Conservation (phyloP, 2,113 vertebrate genomes). For the Periophthalmodon schlosseri region DNA sequence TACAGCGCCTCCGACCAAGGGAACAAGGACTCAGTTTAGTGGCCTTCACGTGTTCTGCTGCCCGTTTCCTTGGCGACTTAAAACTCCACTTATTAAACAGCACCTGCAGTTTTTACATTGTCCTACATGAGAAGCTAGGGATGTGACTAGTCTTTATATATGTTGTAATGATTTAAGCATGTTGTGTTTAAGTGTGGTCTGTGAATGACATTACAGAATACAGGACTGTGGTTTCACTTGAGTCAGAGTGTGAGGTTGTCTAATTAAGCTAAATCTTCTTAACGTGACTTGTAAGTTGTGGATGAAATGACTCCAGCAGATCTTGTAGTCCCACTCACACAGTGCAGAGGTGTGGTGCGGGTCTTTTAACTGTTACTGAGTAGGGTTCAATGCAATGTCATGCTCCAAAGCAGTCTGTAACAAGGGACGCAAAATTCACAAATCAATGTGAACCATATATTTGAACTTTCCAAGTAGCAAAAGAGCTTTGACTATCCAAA, state of each 20-base stretch:
- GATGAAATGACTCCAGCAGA: constrained; percentile 43
- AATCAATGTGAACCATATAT: too few relatives aligned
- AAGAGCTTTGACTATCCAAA: too few relatives aligned
- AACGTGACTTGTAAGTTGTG: constrained; percentile 30
- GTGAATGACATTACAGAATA: constrained; percentile 12
- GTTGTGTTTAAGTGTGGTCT: constrained; percentile 3
- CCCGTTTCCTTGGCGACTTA: constrained; percentile 16
- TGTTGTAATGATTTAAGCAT: constrained; percentile 35
- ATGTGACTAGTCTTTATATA: background rate
- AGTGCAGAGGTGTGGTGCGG: background rate
- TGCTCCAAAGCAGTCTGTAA: background rate
- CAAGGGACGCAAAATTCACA: background rate
- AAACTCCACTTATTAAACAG: constrained; percentile 18
- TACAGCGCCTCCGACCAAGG: constrained; percentile 27
- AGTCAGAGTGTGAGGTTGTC: background rate
- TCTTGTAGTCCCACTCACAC: constrained; percentile 27
- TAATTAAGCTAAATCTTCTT: constrained; percentile 46
- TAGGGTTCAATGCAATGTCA: background rate
- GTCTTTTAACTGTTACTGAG: background rate
- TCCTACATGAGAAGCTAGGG: background rate
- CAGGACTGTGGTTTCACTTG: constrained; percentile 3
- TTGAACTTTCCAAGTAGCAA: too few relatives aligned
- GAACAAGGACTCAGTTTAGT: constrained; percentile 22
- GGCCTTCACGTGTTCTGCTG: constrained; percentile 12
- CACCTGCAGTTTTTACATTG: constrained; percentile 13